These are phyloP conservation scores for Lochmaea capreae DNA, from an alignment of 2,888 invertebrate species.

Conservation along the genomic window DNA sequence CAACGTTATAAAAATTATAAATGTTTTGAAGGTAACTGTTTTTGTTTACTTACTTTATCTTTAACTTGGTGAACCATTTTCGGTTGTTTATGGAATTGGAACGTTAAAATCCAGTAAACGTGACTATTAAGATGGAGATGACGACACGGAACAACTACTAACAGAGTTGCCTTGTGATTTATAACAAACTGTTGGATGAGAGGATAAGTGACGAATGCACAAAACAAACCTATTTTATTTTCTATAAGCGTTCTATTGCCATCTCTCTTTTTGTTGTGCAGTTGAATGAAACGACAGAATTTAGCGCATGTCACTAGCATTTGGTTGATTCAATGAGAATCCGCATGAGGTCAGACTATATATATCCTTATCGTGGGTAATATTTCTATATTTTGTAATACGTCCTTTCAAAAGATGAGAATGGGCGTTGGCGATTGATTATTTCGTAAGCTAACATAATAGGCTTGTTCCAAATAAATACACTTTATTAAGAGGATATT, in stretches of 20 bases:
- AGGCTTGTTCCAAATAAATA: not conserved
- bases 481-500: not conserved
- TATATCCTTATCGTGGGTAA: conserved; percentile 3
- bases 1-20: too few species aligned
- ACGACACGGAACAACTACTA: conserved; percentile 8
- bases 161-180: conserved; percentile 9
- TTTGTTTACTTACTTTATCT: conserved; percentile 60
- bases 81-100: conserved; percentile 15
- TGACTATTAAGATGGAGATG: conserved; percentile 12
- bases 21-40: not conserved
- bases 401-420: not conserved
- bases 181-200: not conserved
- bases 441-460: not conserved
- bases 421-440: conserved; percentile 1
- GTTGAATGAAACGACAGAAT: conserved; percentile 20
- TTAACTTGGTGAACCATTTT: conserved; percentile 69
- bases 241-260: conserved; percentile 28
- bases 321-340: not conserved
- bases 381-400: not conserved
- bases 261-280: conserved; percentile 13
- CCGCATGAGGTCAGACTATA: conserved; percentile 7
- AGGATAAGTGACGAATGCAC: conserved; percentile 1
- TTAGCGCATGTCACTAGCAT: conserved; percentile 14
- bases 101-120: conserved; percentile 14
- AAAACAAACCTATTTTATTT: conserved; percentile 27